phyloP scores from a whole-genome alignment of 1,140 invertebrate species.

The Drosophila rufa region DNA sequence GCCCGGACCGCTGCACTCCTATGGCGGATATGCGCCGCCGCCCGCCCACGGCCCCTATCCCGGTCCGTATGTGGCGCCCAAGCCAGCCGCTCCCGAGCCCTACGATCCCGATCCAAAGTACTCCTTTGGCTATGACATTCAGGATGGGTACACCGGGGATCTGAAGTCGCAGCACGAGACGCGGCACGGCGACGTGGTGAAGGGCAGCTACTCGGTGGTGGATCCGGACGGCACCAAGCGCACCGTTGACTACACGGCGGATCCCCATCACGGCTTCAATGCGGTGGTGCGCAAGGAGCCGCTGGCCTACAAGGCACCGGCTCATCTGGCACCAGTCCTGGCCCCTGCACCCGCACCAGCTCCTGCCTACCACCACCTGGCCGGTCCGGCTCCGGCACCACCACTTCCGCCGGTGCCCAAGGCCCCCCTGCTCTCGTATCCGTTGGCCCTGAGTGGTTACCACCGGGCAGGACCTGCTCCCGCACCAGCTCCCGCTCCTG shows the following conservation, averaged over 20 bases:
- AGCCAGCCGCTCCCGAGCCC: slow-evolving; percentile 85
- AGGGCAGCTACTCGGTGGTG: slow-evolving; percentile 88
- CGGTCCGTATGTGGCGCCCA: slow-evolving; percentile 68
- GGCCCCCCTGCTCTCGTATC: slow-evolving; percentile 64
- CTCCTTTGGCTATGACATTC: slow-evolving; percentile 87
- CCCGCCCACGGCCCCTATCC: slow-evolving; percentile 37
- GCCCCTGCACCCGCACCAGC: slow-evolving; percentile 72
- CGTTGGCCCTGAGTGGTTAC: slow-evolving; percentile 49
- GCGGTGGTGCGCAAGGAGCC: slow-evolving; percentile 86
- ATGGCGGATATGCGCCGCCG: slow-evolving; percentile 57
- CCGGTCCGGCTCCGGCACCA: slow-evolving; percentile 64
- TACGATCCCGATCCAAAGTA: slow-evolving; percentile 87
- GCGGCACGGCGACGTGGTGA: slow-evolving; percentile 88
- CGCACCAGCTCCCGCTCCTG: slow-evolving; percentile 51
- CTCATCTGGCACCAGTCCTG: slow-evolving; percentile 39
- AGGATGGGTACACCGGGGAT: slow-evolving; percentile 87
- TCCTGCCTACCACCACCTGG: slow-evolving; percentile 41
- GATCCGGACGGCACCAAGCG: slow-evolving; percentile 89
- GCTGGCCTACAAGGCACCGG: slow-evolving; percentile 76
- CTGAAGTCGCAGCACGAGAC: slow-evolving; percentile 87
- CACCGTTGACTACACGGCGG: slow-evolving; percentile 89
- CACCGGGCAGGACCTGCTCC: slow-evolving; percentile 54
- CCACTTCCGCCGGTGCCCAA: slow-evolving; percentile 67
- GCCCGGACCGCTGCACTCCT: slow-evolving; percentile 44
- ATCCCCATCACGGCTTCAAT: slow-evolving; percentile 86